Evolutionary conservation across 1,140 invertebrate genomes (phyloP), one percentile per base, ranked within the genome.

Genomic region (Cotesia glomerata): DNA sequence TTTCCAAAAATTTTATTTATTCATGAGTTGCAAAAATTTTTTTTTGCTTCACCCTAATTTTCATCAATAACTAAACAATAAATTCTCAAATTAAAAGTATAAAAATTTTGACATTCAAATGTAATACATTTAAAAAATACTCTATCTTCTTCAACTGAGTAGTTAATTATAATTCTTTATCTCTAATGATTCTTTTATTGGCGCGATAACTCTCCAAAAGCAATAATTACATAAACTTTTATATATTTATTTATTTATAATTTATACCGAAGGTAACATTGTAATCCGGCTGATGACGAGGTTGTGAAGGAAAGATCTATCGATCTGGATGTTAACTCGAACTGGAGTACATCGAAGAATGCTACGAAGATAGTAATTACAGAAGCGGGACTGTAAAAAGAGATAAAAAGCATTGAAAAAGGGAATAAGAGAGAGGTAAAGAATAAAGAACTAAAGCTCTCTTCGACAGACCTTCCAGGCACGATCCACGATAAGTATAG

Each of bases 401-500:
- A 71, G 26, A 71, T 32, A 51, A 39, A 64, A 63, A 73, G 54
- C 16, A 61, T 39, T 14, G n/a, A 51, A 62, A 36, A 56, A 56
- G 49, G 58, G 73, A 71, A 63, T 54, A 78, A 83, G 80, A 79
- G 76, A 75, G 76, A 74, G 77, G 75, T 75, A 67, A 45, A 45
- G 11, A 45, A 11, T 45, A 45, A 45, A 45, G 39, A 45, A 45
- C 39, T 45, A 45, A 45, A 45, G 39, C 39, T 45, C 39, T 45
- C 71, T 81, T 78, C 76, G 77, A 74, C 80, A 81, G 79, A 84
- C 77, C 85, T 86, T 79, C 82, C 75, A 86, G 84, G 85, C 85
- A 85, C 83, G 85, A 86, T 86, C 81, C 71, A 74, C 82, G 84
- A 85, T 86, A 86, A 86, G 85, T 86, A 85, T 86, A 85, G 85